phyloP scores from a whole-genome alignment of 2,888 invertebrate genomes.

The Trimorus sp. region DNA sequence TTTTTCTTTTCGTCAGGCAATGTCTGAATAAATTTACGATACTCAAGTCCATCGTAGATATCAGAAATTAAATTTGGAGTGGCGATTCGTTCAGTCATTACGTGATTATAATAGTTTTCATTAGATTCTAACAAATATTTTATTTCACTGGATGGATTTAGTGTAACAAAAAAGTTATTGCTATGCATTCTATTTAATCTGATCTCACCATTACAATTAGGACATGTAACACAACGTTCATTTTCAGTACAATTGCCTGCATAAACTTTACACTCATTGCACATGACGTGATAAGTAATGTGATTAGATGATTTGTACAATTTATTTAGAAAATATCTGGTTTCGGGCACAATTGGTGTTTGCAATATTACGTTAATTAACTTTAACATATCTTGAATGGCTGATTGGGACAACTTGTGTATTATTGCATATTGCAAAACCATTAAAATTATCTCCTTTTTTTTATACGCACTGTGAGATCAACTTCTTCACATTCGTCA shows the following conservation, averaged over 20 bases:
- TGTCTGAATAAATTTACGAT: background rate
- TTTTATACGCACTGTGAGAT: background rate
- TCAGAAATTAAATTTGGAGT: too few species aligned
- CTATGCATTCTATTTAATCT: background rate
- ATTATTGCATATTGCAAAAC: conserved; percentile 13
- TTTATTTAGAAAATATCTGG: conserved; percentile 29
- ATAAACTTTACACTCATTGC: conserved; percentile 25
- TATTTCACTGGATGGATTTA: conserved; percentile 13
- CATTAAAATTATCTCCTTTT: conserved; percentile 21
- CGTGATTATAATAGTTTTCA: conserved; percentile 15
- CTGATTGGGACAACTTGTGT: conserved; percentile 17
- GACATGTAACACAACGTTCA: conserved; percentile 9
- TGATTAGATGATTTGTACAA: conserved; percentile 10
- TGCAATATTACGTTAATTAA: conserved; percentile 31
- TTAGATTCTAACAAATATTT: conserved; percentile 18
- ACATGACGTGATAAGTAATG: conserved; percentile 29
- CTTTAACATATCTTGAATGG: conserved; percentile 20
- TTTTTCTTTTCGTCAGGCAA: conserved; percentile 7
- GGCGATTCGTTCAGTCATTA: conserved; percentile 21
- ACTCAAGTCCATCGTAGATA: too few species aligned
- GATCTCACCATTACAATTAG: conserved; percentile 11
- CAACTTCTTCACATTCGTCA: conserved; percentile 1
- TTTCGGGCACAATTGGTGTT: conserved; percentile 5
- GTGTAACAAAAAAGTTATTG: conserved; percentile 36
- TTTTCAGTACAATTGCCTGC: conserved; percentile 6